A percentile compares a stretch with the other conserved stretches of the same genome.
phyloP scores from a whole-genome alignment of 2,113 vertebrate genomes.

The Geococcyx californianus region DNA sequence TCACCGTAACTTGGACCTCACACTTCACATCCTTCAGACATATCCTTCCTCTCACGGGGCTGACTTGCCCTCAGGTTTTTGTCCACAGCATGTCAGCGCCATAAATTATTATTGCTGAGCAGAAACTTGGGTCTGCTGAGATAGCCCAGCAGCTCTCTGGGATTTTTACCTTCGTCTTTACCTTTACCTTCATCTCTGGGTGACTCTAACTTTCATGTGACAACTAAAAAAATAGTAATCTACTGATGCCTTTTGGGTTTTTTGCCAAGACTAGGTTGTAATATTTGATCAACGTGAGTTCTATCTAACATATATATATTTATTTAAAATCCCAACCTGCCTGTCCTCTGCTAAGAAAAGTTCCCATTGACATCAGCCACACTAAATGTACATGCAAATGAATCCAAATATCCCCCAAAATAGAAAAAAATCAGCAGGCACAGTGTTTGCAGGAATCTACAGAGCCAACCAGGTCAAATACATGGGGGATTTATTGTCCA shows the following conservation, averaged over 20 bases:
- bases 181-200: not conserved
- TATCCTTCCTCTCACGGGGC: not conserved
- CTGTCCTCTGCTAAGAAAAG: not conserved
- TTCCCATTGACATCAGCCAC: not conserved
- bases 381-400: not conserved
- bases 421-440: not conserved
- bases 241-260: not conserved
- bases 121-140: not conserved
- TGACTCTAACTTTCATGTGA: not conserved
- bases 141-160: not conserved
- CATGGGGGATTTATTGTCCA: not conserved
- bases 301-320: not conserved
- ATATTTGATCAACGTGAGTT: not conserved
- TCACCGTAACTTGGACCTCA: not conserved
- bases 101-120: not conserved
- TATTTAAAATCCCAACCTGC: not conserved
- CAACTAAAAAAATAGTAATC: not conserved
- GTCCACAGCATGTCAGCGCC: not conserved
- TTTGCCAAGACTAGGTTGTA: not conserved
- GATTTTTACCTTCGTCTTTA: too few species aligned
- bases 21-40: not conserved
- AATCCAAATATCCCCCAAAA: not conserved
- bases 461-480: not conserved
- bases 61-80: not conserved
- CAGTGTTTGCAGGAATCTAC: not conserved